Percentiles rank a stretch among this genome's conserved stretches.
Conservation (phyloP, 2,797 vertebrate genomes). For the Ctenosaura bakeri region DNA sequence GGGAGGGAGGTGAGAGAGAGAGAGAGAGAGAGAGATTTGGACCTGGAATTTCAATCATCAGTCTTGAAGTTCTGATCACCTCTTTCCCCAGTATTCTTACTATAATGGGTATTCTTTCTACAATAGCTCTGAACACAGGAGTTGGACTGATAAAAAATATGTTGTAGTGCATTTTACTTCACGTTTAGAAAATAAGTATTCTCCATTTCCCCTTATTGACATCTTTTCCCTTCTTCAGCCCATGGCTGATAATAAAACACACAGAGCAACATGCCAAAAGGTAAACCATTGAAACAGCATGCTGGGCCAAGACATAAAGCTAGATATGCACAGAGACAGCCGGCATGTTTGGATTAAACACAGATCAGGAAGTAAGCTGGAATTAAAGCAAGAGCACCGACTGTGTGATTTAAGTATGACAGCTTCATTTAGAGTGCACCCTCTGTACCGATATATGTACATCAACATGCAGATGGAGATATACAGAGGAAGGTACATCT, state of each 20-base stretch:
- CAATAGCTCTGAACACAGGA: slow-evolving; percentile 60
- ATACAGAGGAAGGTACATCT: not conserved
- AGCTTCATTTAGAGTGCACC: slow-evolving; percentile 43
- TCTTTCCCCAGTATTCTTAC: slow-evolving; percentile 38
- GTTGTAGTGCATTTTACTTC: slow-evolving; percentile 47
- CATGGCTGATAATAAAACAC: slow-evolving; percentile 67
- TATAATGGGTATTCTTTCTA: slow-evolving; percentile 53
- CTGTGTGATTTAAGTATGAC: slow-evolving; percentile 36
- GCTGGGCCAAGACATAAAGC: slow-evolving; percentile 63
- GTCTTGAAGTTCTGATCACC: not conserved
- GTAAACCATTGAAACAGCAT: not conserved
- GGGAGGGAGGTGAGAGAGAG: too few relatives aligned
- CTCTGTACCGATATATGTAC: not conserved
- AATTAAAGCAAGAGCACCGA: slow-evolving; percentile 58
- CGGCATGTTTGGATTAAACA: slow-evolving; percentile 66
- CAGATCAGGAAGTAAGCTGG: slow-evolving; percentile 60
- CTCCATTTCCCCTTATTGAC: slow-evolving; percentile 61
- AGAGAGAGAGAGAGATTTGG: too few relatives aligned
- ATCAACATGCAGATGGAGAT: not conserved
- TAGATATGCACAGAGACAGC: slow-evolving; percentile 45
- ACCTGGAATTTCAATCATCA: too few relatives aligned
- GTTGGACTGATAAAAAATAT: slow-evolving; percentile 63
- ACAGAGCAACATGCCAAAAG: slow-evolving; percentile 63
- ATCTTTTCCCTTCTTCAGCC: slow-evolving; percentile 63
- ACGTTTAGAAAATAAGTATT: slow-evolving; percentile 18